Percentiles rank a stretch among this genome's conserved stretches.
Conservation (phyloP, 2,113 vertebrate genomes). For the Ceuthmochares aereus region DNA sequence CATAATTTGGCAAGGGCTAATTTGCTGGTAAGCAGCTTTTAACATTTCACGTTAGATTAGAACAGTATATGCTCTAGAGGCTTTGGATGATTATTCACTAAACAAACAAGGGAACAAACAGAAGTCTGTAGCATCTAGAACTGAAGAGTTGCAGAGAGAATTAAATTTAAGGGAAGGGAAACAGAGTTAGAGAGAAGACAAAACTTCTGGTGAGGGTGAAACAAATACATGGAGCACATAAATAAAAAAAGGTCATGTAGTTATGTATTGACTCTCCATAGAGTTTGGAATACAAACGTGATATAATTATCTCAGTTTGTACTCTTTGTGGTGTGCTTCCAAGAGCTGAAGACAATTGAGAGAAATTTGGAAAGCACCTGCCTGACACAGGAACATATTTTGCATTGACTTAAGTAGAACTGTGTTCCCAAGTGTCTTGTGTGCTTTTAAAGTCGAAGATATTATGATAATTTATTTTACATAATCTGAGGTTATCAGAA, state of each 20-base stretch:
- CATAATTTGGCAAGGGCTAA: slow-evolving; percentile 34
- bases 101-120: slow-evolving; percentile 38
- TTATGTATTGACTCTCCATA: neutral
- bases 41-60: slow-evolving; percentile 53
- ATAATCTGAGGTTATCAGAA: neutral
- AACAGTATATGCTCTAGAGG: slow-evolving; percentile 20
- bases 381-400: fast-evolving
- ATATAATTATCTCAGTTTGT: neutral
- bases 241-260: neutral
- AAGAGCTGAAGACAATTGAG: neutral
- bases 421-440: neutral
- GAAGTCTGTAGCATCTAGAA: neutral
- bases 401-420: neutral
- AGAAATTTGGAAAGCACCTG: neutral
- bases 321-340: neutral
- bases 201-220: neutral
- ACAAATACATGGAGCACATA: neutral
- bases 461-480: neutral
- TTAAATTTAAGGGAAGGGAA: neutral
- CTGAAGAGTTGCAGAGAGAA: neutral
- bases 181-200: neutral
- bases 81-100: slow-evolving; percentile 52
- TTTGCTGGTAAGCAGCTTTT: slow-evolving; percentile 52
- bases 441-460: neutral
- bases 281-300: neutral